Percentiles rank a stretch among this genome's conserved stretches.
Evolutionary conservation across 2,888 invertebrate genomes (phyloP).

Genomic region (Sclerodermus sp.): DNA sequence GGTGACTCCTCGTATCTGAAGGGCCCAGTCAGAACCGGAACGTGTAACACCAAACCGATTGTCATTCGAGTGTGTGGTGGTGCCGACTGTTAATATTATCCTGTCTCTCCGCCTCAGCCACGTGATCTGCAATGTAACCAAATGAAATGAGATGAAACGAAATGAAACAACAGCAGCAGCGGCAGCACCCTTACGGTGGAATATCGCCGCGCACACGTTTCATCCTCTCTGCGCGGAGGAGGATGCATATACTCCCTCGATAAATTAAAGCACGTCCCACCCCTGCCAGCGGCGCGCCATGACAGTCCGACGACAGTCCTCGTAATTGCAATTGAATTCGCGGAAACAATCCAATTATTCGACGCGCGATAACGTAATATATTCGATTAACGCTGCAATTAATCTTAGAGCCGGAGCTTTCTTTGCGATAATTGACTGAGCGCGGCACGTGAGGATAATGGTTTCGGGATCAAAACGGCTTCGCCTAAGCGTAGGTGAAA

Average conservation of each 20-base stretch:
- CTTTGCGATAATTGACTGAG: conserved; percentile 4
- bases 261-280: not conserved
- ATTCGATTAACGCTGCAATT: conserved; percentile 22
- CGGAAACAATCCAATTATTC: no score
- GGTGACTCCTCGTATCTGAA: conserved; percentile 48
- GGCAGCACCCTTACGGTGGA: no score
- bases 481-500: conserved; percentile 11
- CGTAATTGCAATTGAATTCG: no score
- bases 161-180: no score
- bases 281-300: no score
- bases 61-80: conserved; percentile 52
- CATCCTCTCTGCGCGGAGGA: no score
- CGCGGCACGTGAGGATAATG: conserved; percentile 9
- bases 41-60: conserved; percentile 51
- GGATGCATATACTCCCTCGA: no score
- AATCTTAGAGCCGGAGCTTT: conserved; percentile 2
- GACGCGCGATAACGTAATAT: conserved; percentile 12
- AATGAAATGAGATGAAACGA: conserved; percentile 14
- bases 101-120: conserved; percentile 53
- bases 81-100: conserved; percentile 52
- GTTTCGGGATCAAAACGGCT: conserved; percentile 3
- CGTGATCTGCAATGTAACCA: conserved; percentile 52
- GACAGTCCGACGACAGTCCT: no score
- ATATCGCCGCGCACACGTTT: no score
- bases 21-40: conserved; percentile 51